Evolutionary conservation across 2,113 vertebrate genomes (phyloP), one percentile per base, ranked within the genome.

Genomic region (Erpornis zantholeuca): DNA sequence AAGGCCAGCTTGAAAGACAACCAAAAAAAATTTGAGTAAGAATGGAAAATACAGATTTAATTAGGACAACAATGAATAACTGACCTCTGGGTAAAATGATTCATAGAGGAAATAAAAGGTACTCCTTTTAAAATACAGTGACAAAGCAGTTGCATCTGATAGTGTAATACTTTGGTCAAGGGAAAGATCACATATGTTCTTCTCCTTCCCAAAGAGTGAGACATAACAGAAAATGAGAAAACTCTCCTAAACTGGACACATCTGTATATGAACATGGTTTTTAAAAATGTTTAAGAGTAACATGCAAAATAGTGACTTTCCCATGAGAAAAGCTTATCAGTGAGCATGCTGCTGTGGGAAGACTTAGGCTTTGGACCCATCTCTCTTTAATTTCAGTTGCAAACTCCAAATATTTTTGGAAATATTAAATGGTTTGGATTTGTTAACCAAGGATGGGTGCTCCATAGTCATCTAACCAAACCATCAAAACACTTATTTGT

Each of bases 351-450:
- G 18, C 45, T 96, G 72, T 73, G 64, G 65, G 16, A n/a, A 82
- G 54, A 65, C 42, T 69, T 79, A n/a, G 50, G 25, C 65, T 90
- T 94, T 94, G 71, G 42, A 60, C 20, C 8, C 12, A 57, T 60
- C 75, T 95, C 77, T 33, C 53, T 75, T 82, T 78, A 23, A 36
- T 88, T 97, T 96, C 47, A 83, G 24, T 88, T 97, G 95, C 64
- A 86, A 71, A 45, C 17, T 76, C 15, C 50, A 52, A 16, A 28
- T 52, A 52, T 94, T 33, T 45, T 64, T 96, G 82, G 73, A 97
- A 93, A 61, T 82, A 83, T 54, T 83, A 91, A 93, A 57, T 60
- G 24, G 35, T 84, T 64, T 91, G 44, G 59, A 84, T 82, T 64
- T 10, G 10, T 80, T 91, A 59, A 77, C 23, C 24, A 64, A 91